Conservation (phyloP, 2,888 invertebrate genomes). For the Drosophila mimetica region DNA sequence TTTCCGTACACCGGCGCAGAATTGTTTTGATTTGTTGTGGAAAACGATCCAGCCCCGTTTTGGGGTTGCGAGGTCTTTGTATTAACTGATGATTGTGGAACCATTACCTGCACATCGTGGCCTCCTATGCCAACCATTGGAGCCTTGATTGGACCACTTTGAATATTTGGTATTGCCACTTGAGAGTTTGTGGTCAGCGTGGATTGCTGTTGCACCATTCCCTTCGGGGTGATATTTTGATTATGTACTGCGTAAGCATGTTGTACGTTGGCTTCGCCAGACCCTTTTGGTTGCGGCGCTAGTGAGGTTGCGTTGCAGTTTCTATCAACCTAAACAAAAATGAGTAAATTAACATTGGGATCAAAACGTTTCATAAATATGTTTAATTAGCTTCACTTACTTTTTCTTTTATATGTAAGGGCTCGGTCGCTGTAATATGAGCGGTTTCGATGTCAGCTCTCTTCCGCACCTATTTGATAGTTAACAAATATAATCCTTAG, state of each 20-base stretch:
- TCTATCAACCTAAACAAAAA: conserved; percentile 85
- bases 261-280: conserved; percentile 63
- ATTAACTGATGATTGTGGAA: conserved; percentile 47
- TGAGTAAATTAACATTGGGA: too few relatives aligned
- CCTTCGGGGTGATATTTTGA: conserved; percentile 72
- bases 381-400: conserved; percentile 60
- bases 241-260: conserved; percentile 69
- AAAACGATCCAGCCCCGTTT: conserved; percentile 35
- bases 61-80: conserved; percentile 47
- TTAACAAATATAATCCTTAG: background rate
- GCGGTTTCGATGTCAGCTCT: conserved; percentile 88
- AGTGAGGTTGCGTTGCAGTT: conserved; percentile 88
- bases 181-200: conserved; percentile 51
- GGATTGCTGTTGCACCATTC: conserved; percentile 53
- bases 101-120: conserved; percentile 38
- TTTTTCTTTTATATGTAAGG: conserved; percentile 85
- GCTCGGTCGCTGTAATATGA: conserved; percentile 87
- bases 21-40: conserved; percentile 70
- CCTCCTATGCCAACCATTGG: conserved; percentile 53
- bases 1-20: conserved; percentile 78
- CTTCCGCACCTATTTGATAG: conserved; percentile 85
- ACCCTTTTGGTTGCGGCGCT: conserved; percentile 50
- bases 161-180: conserved; percentile 50
- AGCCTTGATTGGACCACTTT: conserved; percentile 65
- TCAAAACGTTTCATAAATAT: too few relatives aligned